phyloP scores from a whole-genome alignment of 2,888 invertebrate species.

The Sarcophaga caerulescens region DNA sequence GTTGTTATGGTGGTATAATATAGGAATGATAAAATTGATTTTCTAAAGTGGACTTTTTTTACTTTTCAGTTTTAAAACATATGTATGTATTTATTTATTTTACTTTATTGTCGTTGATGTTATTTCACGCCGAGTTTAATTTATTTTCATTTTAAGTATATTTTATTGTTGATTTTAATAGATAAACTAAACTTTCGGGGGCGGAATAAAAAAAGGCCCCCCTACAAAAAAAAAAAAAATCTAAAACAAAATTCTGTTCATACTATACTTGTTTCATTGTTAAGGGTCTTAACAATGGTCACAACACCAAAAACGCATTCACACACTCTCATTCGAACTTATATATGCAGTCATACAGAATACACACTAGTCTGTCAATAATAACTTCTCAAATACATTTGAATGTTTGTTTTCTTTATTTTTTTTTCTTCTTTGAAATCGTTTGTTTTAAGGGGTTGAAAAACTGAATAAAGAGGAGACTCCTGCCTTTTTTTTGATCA shows the following conservation, averaged over 20 bases:
- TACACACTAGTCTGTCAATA: background rate
- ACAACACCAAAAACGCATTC: background rate
- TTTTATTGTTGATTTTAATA: background rate
- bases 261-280: slow-evolving; percentile 45
- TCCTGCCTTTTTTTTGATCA: background rate
- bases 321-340: background rate
- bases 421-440: slow-evolving; percentile 22
- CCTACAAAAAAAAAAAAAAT: too few species aligned
- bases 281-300: slow-evolving; percentile 30
- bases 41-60: too few species aligned
- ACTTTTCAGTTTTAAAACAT: background rate
- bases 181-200: slow-evolving; percentile 23
- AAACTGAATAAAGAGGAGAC: background rate
- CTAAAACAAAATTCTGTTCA: too few species aligned
- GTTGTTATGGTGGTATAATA: background rate
- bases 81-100: background rate
- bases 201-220: too few species aligned
- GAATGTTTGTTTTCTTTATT: background rate
- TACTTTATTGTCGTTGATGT: background rate
- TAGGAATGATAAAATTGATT: too few species aligned
- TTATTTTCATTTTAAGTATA: background rate
- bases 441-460: slow-evolving; percentile 33
- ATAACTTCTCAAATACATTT: slow-evolving; percentile 2
- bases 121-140: slow-evolving; percentile 14
- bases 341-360: background rate